Percentiles rank a stretch among this genome's conserved stretches.
Evolutionary conservation across 2,888 invertebrate genomes (phyloP).

Genomic region (Drosophila borborema): DNA sequence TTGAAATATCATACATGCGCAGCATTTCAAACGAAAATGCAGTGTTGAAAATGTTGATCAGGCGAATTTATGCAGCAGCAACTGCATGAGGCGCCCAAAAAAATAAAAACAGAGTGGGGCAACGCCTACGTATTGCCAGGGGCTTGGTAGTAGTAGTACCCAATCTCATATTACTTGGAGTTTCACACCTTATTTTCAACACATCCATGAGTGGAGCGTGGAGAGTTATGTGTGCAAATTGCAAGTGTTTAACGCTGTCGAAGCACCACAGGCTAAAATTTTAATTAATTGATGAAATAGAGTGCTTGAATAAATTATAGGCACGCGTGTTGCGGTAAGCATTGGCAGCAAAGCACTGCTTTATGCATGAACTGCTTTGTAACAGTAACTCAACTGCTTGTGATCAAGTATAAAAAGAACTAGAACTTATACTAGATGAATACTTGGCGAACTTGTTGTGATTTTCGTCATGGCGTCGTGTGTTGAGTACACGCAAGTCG

Average conservation of each 20-base stretch:
- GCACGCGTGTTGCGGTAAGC: neutral
- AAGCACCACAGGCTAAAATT: slow-evolving; percentile 37
- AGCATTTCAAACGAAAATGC: slow-evolving; percentile 62
- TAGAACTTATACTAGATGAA: slow-evolving; percentile 3
- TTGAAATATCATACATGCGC: slow-evolving; percentile 73
- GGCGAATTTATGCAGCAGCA: slow-evolving; percentile 60
- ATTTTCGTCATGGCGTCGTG: slow-evolving; percentile 28
- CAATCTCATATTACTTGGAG: slow-evolving; percentile 29
- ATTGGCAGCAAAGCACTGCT: slow-evolving; percentile 17
- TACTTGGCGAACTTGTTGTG: rapidly evolving
- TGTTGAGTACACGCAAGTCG: slow-evolving; percentile 3
- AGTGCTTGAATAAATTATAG: slow-evolving; percentile 21
- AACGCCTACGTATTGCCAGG: slow-evolving; percentile 53
- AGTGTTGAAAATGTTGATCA: slow-evolving; percentile 65
- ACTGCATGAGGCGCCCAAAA: slow-evolving; percentile 16
- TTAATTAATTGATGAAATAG: slow-evolving; percentile 62
- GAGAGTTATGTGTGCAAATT: slow-evolving; percentile 21
- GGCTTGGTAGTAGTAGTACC: slow-evolving; percentile 8
- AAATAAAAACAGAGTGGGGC: slow-evolving; percentile 27
- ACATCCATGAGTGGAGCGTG: slow-evolving; percentile 24
- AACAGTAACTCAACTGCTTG: slow-evolving; percentile 30
- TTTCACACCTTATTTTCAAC: slow-evolving; percentile 70
- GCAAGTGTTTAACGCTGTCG: slow-evolving; percentile 41
- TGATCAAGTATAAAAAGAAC: neutral
- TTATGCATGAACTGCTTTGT: slow-evolving; percentile 8